Base-by-base conservation (phyloP, 2,797 vertebrate genomes). In the Pipistrellus nathusii region DNA sequence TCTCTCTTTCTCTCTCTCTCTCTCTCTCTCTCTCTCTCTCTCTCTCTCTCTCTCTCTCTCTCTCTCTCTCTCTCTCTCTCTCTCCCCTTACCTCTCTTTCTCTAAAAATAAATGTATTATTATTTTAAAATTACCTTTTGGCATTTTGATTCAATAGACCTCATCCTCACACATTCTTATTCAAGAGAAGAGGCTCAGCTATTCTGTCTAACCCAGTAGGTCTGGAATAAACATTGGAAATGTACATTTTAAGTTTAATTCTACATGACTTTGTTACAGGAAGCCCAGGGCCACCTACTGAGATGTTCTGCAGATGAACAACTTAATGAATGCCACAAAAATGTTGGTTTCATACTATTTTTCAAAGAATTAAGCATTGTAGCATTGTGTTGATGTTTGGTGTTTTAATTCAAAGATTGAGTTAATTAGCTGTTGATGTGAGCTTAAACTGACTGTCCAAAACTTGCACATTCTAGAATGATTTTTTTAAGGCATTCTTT, bases 391-490 rank as follows among this genome's bases (percentile, higher is more conserved):
- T 2, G 2, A 25, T 57, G 27, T 6, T 69, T 80, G 77, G 10
- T 15, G 3, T 59, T 48, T 20, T 73, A 44, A 81, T 46, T 81
- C 2, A 77, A 85, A 91, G 23, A 35, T 8, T 62, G 46, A 20
- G 2, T 55, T 86, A 71, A 12, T 53, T 51, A 57, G 25, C 82
- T 82, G 1, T 32, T 73, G 46, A 41, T 51, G 30, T 1, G 3
- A 81, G 10, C 81, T 95, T 89, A 48, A 91, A 86, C 23, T 38
- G n/a, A 69, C 35, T 25, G 41, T 93, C 10, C 13, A 75, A 62
- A 73, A 4, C 76, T 18, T 80, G 20, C 9, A 0, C 17, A 14
- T 73, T 1, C 12, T 84, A 81, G 18, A 68, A 13, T 68, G 80
- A 72, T 87, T 93, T 71, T 86, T 30, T 32, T 17, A 64, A 69